Evolutionary conservation across 2,888 invertebrate species (phyloP), one percentile per base, ranked within the genome.

Genomic region (Apamea monoglypha): DNA sequence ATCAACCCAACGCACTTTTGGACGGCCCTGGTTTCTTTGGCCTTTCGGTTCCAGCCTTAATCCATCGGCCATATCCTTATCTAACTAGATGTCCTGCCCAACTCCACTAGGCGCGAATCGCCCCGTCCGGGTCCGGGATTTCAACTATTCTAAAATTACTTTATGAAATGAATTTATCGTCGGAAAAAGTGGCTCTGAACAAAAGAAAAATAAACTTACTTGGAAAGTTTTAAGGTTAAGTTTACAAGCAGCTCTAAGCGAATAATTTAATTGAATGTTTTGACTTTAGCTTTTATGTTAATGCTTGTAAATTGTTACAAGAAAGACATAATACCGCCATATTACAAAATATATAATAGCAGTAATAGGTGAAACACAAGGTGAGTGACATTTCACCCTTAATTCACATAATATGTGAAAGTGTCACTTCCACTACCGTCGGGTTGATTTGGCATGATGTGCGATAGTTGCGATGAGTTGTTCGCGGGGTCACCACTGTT

Each of bases 351-450:
- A 84, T 64, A 82, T 76, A 85, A 77, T 75, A 69, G 70, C 36
- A 16, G 44, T 56, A 67, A 69, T 44, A 47, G 44, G n/a, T 72
- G 40, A 66, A 81, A 74, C 78, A 82, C 44, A 70, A 79, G 77
- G 86, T 84, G 84, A 80, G 36, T 80, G 85, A 80, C 85, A 77
- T 88, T 81, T 70, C 18, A 73, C 29, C 61, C 29, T 68, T 74
- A 73, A 59, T 81, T 67, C 68, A 87, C 81, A 86, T 86, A 83
- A 87, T 82, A 76, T 80, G 44, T 80, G 73, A 68, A 79, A 78
- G 74, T n/a, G n/a, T n/a, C n/a, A n/a, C n/a, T n/a, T n/a, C n/a
- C n/a, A n/a, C n/a, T n/a, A n/a, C n/a, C n/a, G n/a, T n/a, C n/a
- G n/a, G n/a, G n/a, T n/a, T n/a, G n/a, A n/a, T n/a, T n/a, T n/a